These are phyloP conservation scores for Megalops cyprinoides DNA, from an alignment of 2,797 vertebrate genomes.

Conservation along the genomic window DNA sequence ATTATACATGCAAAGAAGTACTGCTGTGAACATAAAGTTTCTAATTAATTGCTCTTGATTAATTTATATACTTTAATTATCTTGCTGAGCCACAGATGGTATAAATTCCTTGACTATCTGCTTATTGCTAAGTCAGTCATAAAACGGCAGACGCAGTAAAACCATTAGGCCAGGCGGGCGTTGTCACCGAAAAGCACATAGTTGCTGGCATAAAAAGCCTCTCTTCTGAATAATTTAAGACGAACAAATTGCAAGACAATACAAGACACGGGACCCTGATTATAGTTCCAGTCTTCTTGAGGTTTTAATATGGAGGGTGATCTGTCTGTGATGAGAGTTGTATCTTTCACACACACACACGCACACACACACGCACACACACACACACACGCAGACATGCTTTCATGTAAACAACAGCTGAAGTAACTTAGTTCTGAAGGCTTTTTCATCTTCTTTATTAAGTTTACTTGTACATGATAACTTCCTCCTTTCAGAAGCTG, in stretches of 20 bases:
- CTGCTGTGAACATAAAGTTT: conserved; percentile 98
- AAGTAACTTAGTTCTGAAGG: too few species aligned
- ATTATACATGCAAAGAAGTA: conserved; percentile 99
- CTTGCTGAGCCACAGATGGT: conserved; percentile 96
- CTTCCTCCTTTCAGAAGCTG: too few species aligned
- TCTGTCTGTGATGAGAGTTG: conserved; percentile 37
- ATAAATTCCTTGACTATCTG: conserved; percentile 99
- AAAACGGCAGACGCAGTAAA: conserved; percentile 93
- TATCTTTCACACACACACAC: not conserved
- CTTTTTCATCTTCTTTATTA: too few species aligned
- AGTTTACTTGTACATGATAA: too few species aligned
- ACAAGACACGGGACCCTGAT: conserved; percentile 70
- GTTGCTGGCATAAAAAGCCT: conserved; percentile 74
- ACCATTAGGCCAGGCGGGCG: conserved; percentile 84
- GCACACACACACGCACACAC: not conserved
- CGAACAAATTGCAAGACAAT: conserved; percentile 88
- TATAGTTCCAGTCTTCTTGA: conserved; percentile 61
- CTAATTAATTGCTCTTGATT: conserved; percentile 99
- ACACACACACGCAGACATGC: not conserved
- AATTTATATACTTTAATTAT: conserved; percentile 99
- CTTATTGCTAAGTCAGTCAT: conserved; percentile 99
- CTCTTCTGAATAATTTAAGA: conserved; percentile 88
- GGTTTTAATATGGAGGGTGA: conserved; percentile 62
- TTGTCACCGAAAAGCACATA: conserved; percentile 80
- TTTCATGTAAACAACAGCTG: too few species aligned